Evolutionary conservation across 2,113 vertebrate species (phyloP).

Genomic region (Anhinga rufa): DNA sequence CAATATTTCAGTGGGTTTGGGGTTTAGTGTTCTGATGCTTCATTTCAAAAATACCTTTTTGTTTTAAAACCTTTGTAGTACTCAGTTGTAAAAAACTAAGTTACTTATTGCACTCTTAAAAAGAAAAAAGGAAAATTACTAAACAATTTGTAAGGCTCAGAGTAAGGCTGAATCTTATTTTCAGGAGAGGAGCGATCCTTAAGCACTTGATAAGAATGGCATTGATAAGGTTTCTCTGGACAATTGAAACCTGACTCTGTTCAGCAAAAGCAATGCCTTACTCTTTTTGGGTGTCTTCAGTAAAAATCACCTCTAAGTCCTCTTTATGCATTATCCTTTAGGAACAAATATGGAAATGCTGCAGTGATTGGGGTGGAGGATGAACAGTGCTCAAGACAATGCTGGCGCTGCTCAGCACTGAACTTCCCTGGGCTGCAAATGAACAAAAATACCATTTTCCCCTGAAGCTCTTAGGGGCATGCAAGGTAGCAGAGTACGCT

Average conservation of each 20-base stretch:
- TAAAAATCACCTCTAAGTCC: background rate
- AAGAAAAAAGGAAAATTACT: background rate
- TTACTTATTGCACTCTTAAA: background rate
- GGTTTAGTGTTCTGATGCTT: background rate
- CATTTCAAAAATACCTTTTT: background rate
- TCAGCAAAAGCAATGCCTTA: background rate
- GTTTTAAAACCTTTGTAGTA: background rate
- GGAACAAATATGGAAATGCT: background rate
- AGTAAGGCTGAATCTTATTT: background rate
- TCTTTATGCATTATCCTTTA: background rate
- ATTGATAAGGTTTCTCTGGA: background rate
- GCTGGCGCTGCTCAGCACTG: background rate
- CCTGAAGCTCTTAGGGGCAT: background rate
- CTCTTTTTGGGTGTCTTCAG: background rate
- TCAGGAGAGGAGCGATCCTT: background rate
- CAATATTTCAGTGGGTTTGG: background rate
- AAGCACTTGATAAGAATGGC: background rate
- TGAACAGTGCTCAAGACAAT: background rate
- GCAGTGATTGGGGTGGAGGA: background rate
- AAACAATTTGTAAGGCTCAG: background rate
- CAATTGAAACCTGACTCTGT: background rate
- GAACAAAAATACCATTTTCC: background rate
- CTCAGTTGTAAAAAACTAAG: background rate
- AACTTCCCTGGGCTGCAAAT: background rate
- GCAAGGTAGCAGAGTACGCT: background rate